These are phyloP conservation scores for Ochropacha duplaris DNA, from an alignment of 2,888 invertebrate species.

Conservation along the genomic window DNA sequence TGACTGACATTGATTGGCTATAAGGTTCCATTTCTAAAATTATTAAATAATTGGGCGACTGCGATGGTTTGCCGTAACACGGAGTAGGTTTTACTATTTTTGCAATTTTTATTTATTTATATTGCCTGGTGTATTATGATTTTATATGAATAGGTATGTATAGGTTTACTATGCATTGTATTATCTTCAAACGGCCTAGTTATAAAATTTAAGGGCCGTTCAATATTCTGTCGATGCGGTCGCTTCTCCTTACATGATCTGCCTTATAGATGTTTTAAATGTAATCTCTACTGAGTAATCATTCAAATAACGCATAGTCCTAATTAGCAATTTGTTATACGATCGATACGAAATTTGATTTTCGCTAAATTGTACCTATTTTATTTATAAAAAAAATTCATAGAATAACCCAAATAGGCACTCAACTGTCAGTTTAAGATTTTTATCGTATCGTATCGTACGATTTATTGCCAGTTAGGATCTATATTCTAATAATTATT, in stretches of 20 bases:
- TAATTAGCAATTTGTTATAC: not conserved
- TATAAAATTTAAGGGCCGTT: constrained; percentile 1
- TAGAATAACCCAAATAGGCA: not conserved
- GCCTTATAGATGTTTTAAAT: constrained; percentile 80
- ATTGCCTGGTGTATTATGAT: too few species aligned
- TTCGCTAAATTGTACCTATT: not conserved
- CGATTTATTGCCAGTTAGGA: not conserved
- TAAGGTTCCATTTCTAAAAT: not conserved
- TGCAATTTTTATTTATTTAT: too few species aligned
- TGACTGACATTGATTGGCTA: not conserved
- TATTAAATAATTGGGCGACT: not conserved
- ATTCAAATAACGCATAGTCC: constrained; percentile 33
- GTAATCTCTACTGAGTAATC: constrained; percentile 59
- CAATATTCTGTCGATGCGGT: constrained; percentile 48
- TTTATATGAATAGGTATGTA: too few species aligned
- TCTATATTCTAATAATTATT: constrained; percentile 1
- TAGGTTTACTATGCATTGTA: too few species aligned
- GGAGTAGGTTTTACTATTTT: too few species aligned
- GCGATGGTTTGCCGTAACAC: too few species aligned
- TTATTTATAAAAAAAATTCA: too few species aligned
- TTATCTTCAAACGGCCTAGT: constrained; percentile 11
- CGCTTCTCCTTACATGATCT: constrained; percentile 69
- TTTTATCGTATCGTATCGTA: constrained; percentile 10
- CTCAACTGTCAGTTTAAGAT: too few species aligned
- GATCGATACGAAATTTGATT: not conserved